Percentiles rank a stretch among this genome's conserved stretches.
These are phyloP conservation scores for Epistrophe grossulariae DNA, from an alignment of 2,888 invertebrate genomes.

Conservation along the genomic window DNA sequence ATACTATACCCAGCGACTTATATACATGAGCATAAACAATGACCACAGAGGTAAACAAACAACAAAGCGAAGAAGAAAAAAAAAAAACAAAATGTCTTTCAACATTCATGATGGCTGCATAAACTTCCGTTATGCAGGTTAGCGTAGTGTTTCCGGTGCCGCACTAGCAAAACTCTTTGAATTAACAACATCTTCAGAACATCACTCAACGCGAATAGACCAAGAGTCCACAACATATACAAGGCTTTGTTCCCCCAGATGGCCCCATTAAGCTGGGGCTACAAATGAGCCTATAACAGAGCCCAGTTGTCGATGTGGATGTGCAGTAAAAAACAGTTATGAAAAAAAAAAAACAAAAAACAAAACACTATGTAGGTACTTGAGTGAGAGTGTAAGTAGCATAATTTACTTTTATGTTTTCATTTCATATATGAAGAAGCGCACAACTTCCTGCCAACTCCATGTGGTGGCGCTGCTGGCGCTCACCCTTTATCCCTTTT, in stretches of 20 bases:
- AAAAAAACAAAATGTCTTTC: constrained; percentile 22
- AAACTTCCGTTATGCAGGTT: constrained; percentile 70
- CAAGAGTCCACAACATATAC: constrained; percentile 39
- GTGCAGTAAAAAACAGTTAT: not conserved
- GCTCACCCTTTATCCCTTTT: constrained; percentile 25
- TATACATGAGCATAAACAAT: constrained; percentile 46
- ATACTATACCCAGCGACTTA: constrained; percentile 26
- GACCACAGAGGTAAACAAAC: constrained; percentile 41
- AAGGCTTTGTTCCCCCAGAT: constrained; percentile 31
- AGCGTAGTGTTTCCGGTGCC: constrained; percentile 61
- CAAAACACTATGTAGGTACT: no score
- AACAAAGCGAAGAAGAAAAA: not conserved
- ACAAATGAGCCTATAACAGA: constrained; percentile 54
- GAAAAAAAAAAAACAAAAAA: constrained; percentile 32
- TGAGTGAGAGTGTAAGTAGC: constrained; percentile 64
- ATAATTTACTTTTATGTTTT: constrained; percentile 75
- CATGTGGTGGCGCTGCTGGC: constrained; percentile 15
- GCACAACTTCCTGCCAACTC: constrained; percentile 57
- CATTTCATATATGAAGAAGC: constrained; percentile 73
- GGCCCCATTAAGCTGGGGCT: constrained; percentile 55
- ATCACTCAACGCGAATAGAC: constrained; percentile 70
- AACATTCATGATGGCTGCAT: constrained; percentile 63
- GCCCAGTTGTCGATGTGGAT: constrained; percentile 38
- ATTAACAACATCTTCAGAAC: constrained; percentile 74
- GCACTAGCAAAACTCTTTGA: constrained; percentile 65